phyloP scores from a whole-genome alignment of 2,888 invertebrate species.

The Atrina japonica region DNA sequence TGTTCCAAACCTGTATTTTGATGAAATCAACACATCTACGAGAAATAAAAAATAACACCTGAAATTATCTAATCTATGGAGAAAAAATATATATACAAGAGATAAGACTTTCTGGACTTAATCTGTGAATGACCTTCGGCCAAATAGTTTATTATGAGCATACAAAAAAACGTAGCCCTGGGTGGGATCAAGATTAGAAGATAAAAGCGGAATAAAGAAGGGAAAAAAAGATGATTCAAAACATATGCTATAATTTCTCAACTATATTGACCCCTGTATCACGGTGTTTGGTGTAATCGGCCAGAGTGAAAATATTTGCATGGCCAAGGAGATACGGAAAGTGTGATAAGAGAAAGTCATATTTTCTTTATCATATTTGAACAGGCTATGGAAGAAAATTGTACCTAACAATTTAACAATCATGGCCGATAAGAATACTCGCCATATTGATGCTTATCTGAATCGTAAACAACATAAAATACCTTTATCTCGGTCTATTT shows the following conservation, averaged over 20 bases:
- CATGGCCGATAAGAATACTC: slow-evolving; percentile 15
- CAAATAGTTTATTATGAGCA: neutral
- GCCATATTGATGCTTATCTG: slow-evolving; percentile 2
- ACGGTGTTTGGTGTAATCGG: slow-evolving; percentile 2
- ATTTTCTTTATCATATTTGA: neutral
- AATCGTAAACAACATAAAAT: neutral
- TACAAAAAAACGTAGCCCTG: slow-evolving; percentile 14
- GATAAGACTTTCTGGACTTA: slow-evolving; percentile 18
- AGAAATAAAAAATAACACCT: too few relatives aligned
- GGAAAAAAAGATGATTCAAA: slow-evolving; percentile 16
- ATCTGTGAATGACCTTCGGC: slow-evolving; percentile 11
- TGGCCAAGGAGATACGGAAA: slow-evolving; percentile 7
- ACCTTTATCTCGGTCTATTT: too few relatives aligned
- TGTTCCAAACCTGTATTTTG: too few relatives aligned
- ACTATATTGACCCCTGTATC: slow-evolving; percentile 21
- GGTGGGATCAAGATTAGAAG: slow-evolving; percentile 27
- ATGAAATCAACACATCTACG: too few relatives aligned
- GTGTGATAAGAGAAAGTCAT: neutral
- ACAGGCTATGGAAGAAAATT: neutral
- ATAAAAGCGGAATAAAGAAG: slow-evolving; percentile 19
- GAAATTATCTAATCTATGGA: slow-evolving; percentile 17
- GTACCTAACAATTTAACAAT: slow-evolving; percentile 22
- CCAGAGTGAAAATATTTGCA: slow-evolving; percentile 27
- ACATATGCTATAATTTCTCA: slow-evolving; percentile 24
- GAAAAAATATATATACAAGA: neutral